A percentile compares a stretch with the other conserved stretches of the same genome.
Evolutionary conservation across 2,113 vertebrate species (phyloP).

Genomic region (Dermatemys mawii): DNA sequence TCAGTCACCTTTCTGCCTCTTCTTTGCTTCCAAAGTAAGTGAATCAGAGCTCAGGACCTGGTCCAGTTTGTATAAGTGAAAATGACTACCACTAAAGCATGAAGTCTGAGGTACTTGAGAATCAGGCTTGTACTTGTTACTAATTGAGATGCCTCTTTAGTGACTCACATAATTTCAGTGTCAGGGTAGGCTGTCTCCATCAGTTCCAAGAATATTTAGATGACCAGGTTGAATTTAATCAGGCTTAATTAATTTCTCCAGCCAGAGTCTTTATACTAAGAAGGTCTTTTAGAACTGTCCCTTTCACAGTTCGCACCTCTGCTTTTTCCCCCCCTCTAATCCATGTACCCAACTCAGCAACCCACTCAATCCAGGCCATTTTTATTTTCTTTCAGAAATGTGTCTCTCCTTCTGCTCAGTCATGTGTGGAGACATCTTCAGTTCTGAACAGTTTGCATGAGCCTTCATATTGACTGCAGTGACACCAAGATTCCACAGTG

Average conservation of each 20-base stretch:
- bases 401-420: not conserved
- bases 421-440: not conserved
- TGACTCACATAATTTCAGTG: not conserved
- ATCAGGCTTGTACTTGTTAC: not conserved
- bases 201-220: not conserved
- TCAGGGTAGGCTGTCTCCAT: not conserved
- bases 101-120: slow-evolving; percentile 5
- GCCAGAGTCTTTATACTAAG: not conserved
- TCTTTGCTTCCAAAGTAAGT: not conserved
- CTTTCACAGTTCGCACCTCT: not conserved
- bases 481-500: not conserved
- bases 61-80: not conserved
- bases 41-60: not conserved
- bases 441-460: fast-evolving
- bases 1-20: not conserved
- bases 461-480: not conserved
- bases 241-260: not conserved
- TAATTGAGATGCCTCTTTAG: slow-evolving; percentile 7
- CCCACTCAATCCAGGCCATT: not conserved
- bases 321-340: not conserved
- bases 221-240: not conserved
- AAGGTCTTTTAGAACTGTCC: not conserved
- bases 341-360: not conserved
- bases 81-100: slow-evolving; percentile 13
- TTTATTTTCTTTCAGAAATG: slow-evolving; percentile 2